Evolutionary conservation across 2,797 vertebrate species (phyloP).

Genomic region (Thaleichthys pacificus): DNA sequence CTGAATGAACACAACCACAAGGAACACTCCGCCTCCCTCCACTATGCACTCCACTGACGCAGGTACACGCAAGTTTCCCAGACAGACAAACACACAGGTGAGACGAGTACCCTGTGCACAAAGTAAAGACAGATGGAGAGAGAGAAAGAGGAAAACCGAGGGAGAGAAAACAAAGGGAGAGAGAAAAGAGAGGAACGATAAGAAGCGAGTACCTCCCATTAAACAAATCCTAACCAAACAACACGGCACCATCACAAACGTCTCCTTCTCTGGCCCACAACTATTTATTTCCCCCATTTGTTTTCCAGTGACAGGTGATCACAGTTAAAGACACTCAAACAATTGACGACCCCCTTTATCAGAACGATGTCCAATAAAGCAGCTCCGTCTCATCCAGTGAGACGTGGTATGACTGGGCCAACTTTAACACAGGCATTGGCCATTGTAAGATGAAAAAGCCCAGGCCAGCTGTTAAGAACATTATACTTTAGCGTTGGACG

Average conservation of each 20-base stretch:
- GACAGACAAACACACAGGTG: neutral
- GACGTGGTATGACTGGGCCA: neutral
- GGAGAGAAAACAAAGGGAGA: conserved; percentile 1
- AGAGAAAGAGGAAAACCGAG: neutral
- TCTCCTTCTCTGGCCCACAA: conserved; percentile 24
- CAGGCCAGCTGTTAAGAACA: conserved; percentile 25
- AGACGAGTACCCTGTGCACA: neutral
- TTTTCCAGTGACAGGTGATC: conserved; percentile 30
- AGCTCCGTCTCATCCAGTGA: neutral
- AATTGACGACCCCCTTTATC: neutral
- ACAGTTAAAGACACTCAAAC: conserved; percentile 3
- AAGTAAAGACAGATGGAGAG: too few species aligned
- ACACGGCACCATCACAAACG: conserved; percentile 6
- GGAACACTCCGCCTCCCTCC: too few species aligned
- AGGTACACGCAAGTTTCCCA: too few species aligned
- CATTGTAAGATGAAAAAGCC: neutral
- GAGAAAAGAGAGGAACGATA: conserved; percentile 45
- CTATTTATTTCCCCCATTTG: neutral
- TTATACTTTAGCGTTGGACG: conserved; percentile 1
- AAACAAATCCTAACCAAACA: conserved; percentile 58
- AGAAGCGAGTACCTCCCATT: conserved; percentile 48
- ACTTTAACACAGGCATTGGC: neutral
- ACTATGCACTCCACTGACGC: too few species aligned
- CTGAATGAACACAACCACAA: too few species aligned
- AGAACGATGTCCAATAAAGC: neutral